Evolutionary conservation across 2,113 vertebrate genomes (phyloP), one percentile per base, ranked within the genome.

Genomic region (Caretta caretta): DNA sequence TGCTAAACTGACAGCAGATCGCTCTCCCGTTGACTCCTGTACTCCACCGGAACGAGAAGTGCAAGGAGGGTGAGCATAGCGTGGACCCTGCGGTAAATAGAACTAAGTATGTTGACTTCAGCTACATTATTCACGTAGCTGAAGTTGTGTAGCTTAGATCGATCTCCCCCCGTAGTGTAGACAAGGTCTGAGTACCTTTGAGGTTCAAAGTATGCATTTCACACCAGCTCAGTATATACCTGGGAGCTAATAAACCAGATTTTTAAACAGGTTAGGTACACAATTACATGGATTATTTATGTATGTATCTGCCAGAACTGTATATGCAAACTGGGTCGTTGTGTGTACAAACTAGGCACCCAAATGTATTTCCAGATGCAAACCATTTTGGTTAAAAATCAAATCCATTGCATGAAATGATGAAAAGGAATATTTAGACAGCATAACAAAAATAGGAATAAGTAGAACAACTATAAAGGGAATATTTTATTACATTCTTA

Each of bases 391-490:
- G 29, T 62, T 54, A 90, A 95, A 95, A 90, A 20, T 0, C 4
- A 46, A 84, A 17, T 51, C n/a, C 81, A 35, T 24, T 80, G 20
- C 91, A 1, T 90, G 80, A 92, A 93, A 89, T 86, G 82, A 96
- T 94, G 27, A 95, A 94, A 96, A 91, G 9, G 92, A 96, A 94
- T 96, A 95, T 83, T 84, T 80, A 89, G 25, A 35, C 8, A 82
- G 46, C 14, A 69, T 94, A 94, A 92, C 69, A 62, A 96, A 92
- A 93, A 59, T 2, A 94, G 42, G 91, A 93, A 90, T 92, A 95
- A 95, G 83, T 87, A 94, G 69, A 89, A 76, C 48, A 94, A 94
- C 24, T n/a, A 93, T 86, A 93, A 97, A 93, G 95, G n/a, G 87
- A 97, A 90, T 95, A 88, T 85, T 90, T 87, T 93, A 91, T 91